Conservation (phyloP, 2,113 vertebrate genomes). For the Arothron firmamentum region DNA sequence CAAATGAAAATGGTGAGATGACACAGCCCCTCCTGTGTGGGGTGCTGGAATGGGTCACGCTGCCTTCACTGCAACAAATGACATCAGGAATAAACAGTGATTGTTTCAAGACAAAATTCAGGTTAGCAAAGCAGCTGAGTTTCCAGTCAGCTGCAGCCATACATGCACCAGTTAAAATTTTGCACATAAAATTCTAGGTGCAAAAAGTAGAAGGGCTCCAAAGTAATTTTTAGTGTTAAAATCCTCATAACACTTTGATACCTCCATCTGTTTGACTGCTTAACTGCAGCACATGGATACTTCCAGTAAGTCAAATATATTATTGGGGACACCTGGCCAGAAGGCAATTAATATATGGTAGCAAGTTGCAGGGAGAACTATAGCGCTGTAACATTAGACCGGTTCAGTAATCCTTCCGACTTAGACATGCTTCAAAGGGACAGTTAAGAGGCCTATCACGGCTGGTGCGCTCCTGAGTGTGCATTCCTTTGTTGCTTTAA, state of each 20-base stretch:
- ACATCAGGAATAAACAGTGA: no score
- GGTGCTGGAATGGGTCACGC: no score
- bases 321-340: conserved; percentile 16
- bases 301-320: background rate
- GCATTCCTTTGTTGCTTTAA: conserved; percentile 9
- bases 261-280: conserved; percentile 24
- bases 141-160: no score
- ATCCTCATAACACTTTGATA: conserved; percentile 6
- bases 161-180: no score
- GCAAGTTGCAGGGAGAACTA: conserved; percentile 20
- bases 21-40: no score
- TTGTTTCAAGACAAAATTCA: no score
- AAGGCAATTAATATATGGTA: conserved; percentile 14
- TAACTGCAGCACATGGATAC: background rate
- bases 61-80: no score
- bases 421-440: conserved; percentile 56
- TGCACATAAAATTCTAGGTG: no score
- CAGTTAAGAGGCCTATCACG: conserved; percentile 24
- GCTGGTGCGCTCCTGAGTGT: conserved; percentile 10
- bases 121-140: no score
- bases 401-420: conserved; percentile 55
- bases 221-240: background rate
- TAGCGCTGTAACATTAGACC: conserved; percentile 54
- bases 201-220: background rate
- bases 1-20: no score